Percentiles rank a stretch among this genome's conserved stretches.
Conservation (phyloP, 2,113 vertebrate species). For the Clupea harengus region DNA sequence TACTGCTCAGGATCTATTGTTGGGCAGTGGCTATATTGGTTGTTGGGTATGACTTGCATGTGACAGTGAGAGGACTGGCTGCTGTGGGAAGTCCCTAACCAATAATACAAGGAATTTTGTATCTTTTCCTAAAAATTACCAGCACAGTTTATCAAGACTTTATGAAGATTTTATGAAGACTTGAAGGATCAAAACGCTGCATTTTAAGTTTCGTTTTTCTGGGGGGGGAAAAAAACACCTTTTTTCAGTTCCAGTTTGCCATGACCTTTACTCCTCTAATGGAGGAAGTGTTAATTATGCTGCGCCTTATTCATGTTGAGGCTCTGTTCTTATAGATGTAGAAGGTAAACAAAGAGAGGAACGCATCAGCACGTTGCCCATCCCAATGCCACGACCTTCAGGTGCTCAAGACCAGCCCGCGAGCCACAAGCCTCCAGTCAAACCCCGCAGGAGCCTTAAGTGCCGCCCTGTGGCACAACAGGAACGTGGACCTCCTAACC, state of each 20-base stretch:
- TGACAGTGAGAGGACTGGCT: too few relatives aligned
- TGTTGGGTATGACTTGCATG: too few relatives aligned
- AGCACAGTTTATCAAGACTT: too few relatives aligned
- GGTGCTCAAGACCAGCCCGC: not conserved
- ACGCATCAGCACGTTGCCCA: slow-evolving; percentile 17
- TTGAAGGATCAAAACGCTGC: not conserved
- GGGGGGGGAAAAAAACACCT: not conserved
- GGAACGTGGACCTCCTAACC: not conserved
- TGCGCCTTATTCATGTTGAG: not conserved
- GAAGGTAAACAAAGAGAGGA: slow-evolving; percentile 42
- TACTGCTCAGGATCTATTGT: too few relatives aligned
- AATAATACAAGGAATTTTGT: too few relatives aligned
- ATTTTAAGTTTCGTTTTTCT: not conserved
- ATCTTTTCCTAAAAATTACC: too few relatives aligned
- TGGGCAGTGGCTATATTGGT: too few relatives aligned
- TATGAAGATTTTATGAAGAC: too few relatives aligned
- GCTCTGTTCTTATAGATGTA: slow-evolving; percentile 32
- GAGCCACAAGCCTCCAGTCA: slow-evolving; percentile 43
- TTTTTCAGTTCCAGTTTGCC: not conserved
- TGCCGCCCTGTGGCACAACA: slow-evolving; percentile 9
- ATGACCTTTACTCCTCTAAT: not conserved
- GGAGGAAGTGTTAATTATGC: not conserved
- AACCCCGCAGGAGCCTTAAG: slow-evolving; percentile 53
- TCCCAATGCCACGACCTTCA: slow-evolving; percentile 9
- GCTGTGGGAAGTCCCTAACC: too few relatives aligned